Percentiles rank a stretch among this genome's conserved stretches.
Conservation (phyloP, 2,797 vertebrate species). For the Synanceia verrucosa region DNA sequence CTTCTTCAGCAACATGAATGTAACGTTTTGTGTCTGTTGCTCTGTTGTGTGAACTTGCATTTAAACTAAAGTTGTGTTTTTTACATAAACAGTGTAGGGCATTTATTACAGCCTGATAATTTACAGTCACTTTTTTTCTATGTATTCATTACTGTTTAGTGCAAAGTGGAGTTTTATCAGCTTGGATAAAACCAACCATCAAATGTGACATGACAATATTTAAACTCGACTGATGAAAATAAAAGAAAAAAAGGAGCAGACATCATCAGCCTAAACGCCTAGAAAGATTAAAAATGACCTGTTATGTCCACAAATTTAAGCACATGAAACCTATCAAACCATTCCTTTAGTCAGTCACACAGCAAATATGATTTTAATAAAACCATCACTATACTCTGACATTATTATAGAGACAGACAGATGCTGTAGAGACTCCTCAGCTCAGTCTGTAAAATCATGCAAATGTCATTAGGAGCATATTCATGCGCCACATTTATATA, state of each 20-base stretch:
- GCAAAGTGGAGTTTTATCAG: constrained; percentile 6
- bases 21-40: constrained; percentile 27
- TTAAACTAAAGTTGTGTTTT: constrained; percentile 11
- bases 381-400: too few relatives aligned
- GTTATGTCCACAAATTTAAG: neutral
- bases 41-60: constrained; percentile 23
- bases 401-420: too few relatives aligned
- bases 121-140: neutral
- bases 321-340: too few relatives aligned
- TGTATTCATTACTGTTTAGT: neutral
- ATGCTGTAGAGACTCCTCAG: too few relatives aligned
- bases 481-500: too few relatives aligned
- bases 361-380: too few relatives aligned
- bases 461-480: too few relatives aligned
- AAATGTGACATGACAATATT: constrained; percentile 2
- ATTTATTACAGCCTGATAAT: neutral
- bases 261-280: neutral
- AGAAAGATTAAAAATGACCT: neutral
- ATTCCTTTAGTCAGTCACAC: too few relatives aligned
- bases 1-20: constrained; percentile 54
- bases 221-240: neutral
- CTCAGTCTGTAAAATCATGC: too few relatives aligned
- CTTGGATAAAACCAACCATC: constrained; percentile 6
- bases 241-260: neutral
- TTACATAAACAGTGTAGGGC: constrained; percentile 9